Base-by-base conservation (phyloP, 2,113 vertebrate species). In the Corythoichthys intestinalis region DNA sequence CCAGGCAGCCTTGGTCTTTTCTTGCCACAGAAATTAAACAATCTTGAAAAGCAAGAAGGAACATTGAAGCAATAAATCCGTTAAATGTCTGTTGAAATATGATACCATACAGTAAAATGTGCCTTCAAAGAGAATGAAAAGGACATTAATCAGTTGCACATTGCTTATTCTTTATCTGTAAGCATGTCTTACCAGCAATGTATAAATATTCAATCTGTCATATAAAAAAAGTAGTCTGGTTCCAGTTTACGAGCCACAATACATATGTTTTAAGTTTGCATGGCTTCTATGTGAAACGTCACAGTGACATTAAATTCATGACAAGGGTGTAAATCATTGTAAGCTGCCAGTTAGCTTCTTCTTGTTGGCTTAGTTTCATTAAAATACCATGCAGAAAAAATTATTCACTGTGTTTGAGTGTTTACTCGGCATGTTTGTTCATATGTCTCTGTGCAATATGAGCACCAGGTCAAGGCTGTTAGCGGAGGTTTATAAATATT, bases 231-330 rank as follows among this genome's bases (percentile, higher is more conserved):
- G 54, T 52, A 56, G 34, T 53, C 39, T 35, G n/a, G 68, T 71
- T 75, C 48, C 67, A 73, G 90, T 89, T 82, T 82, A 90, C 74
- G 73, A 61, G 63, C 80, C 58, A 68, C 34, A 61, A 28, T 28
- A 28, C 20, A 28, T 79, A 79, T 81, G 61, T 84, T 80, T 81
- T 77, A 80, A 79, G 73, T 82, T 71, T 68, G 75, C 78, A 81
- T 86, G 84, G 89, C 87, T 83, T 86, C 75, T 79, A 76, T 81
- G 56, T 80, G 77, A 85, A 91, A 85, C 88, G 87, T 76, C 80
- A 74, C 74, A 77, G 82, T 77, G 86, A 81, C 89, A 88, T 88
- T 75, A 80, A 76, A 83, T 86, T 88, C 88, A 87, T 92, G 87
- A 89, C 86, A 85, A 85, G 67, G 67, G 75, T 73, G 74, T 85